Percentiles rank a stretch among this genome's conserved stretches.
phyloP scores from a whole-genome alignment of 2,113 vertebrate species.

The cat (Felis catus) region F.catus_Fca126_mat1.0 CM031423.1:14377001-14377500 shows the following conservation, averaged over 20 bases:
- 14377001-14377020: constrained; percentile 18
- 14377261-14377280: neutral
- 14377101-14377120: neutral
- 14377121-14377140: neutral
- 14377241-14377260: neutral
- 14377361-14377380: neutral
- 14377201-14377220: neutral
- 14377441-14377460: neutral
- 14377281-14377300: neutral
- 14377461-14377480: neutral
- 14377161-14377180: accelerated
- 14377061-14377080: neutral
- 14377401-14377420: neutral
- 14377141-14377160: neutral
- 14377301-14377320: neutral
- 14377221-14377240: neutral
- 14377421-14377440: accelerated
- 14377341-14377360: neutral
- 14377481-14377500: neutral
- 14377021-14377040: neutral
- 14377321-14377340: neutral
- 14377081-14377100: neutral
- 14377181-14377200: accelerated
- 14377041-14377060: neutral
- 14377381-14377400: neutral